These are phyloP conservation scores for Clinocottus analis DNA, from an alignment of 2,113 vertebrate species.

Conservation along the genomic window DNA sequence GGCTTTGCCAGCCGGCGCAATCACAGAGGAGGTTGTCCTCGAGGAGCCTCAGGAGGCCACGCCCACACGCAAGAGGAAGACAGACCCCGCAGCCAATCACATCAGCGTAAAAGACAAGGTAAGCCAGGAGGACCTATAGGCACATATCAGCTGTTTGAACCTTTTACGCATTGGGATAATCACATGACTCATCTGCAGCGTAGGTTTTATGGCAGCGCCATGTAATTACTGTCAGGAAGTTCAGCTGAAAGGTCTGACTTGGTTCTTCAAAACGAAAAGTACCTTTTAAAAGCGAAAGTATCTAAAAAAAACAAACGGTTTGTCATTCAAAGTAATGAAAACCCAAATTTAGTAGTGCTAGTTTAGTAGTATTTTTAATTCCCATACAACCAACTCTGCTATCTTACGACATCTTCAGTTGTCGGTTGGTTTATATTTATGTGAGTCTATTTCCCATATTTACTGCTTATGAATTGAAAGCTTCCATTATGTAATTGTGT, in stretches of 20 bases:
- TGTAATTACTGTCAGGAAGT: neutral
- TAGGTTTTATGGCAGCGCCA: neutral
- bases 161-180: neutral
- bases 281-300: no score
- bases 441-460: neutral
- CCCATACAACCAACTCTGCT: neutral
- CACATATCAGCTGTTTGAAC: neutral
- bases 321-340: neutral
- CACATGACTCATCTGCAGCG: neutral
- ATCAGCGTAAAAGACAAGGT: neutral
- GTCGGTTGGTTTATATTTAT: neutral
- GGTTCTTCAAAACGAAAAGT: neutral
- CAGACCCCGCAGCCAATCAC: neutral
- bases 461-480: neutral
- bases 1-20: neutral
- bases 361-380: neutral
- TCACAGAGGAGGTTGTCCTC: neutral
- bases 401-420: neutral
- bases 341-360: neutral
- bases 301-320: neutral
- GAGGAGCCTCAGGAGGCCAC: neutral
- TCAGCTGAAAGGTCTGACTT: neutral
- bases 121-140: neutral
- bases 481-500: neutral
- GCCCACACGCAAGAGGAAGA: conserved; percentile 19